Conservation (phyloP, 2,888 invertebrate species). For the Standfussiana lucernea region DNA sequence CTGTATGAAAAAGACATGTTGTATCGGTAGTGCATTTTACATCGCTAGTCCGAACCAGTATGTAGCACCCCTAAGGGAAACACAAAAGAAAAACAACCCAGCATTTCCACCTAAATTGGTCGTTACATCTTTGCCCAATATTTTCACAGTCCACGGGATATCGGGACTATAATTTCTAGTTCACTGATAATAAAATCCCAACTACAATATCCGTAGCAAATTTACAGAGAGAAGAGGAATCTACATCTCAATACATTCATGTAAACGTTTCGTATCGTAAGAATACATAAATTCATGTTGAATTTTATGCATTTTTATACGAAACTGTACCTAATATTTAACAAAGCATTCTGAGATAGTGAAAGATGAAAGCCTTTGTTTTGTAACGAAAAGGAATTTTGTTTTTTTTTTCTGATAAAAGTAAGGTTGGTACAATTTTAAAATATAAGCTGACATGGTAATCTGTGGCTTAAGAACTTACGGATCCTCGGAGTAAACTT, state of each 20-base stretch:
- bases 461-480: neutral
- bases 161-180: conserved; percentile 26
- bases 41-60: neutral
- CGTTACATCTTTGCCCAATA: conserved; percentile 9
- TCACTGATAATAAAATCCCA: conserved; percentile 31
- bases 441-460: neutral
- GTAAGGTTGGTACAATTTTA: neutral
- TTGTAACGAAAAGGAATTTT: neutral
- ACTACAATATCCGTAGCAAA: conserved; percentile 18
- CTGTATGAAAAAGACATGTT: neutral
- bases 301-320: conserved; percentile 44
- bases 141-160: conserved; percentile 17
- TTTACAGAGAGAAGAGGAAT: conserved; percentile 23
- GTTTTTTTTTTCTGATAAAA: neutral
- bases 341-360: conserved; percentile 4
- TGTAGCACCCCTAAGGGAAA: neutral
- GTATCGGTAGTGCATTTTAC: neutral
- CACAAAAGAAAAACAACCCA: conserved; percentile 4
- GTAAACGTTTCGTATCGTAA: conserved; percentile 33
- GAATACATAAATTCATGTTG: conserved; percentile 56
- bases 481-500: neutral
- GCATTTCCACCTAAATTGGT: conserved; percentile 9
- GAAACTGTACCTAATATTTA: conserved; percentile 16
- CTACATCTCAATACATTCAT: conserved; percentile 56
- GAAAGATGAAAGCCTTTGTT: neutral